Conservation (phyloP, 1,140 invertebrate genomes). For the Drosophila miranda region DNA sequence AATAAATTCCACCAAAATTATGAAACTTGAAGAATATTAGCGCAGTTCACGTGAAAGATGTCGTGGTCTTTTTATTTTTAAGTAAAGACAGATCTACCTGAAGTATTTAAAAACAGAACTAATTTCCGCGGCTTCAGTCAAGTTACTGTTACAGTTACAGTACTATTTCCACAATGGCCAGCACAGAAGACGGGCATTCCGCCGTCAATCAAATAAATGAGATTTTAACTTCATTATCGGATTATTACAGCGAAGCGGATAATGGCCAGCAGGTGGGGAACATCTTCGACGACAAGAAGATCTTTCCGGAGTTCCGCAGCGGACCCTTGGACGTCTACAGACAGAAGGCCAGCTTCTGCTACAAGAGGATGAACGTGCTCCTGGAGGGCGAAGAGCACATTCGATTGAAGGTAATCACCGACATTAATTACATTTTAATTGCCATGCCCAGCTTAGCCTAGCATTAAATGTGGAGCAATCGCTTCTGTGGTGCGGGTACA, state of each 20-base stretch:
- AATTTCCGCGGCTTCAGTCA: too few species aligned
- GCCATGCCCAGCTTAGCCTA: neutral
- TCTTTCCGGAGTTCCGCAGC: slow-evolving; percentile 85
- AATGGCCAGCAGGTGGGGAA: slow-evolving; percentile 35
- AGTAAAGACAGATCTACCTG: too few species aligned
- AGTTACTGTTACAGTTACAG: too few species aligned
- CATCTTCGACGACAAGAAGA: slow-evolving; percentile 72
- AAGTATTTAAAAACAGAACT: too few species aligned
- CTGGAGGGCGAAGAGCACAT: slow-evolving; percentile 86
- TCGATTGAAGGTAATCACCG: slow-evolving; percentile 84
- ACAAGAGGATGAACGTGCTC: slow-evolving; percentile 90
- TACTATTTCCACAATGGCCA: slow-evolving; percentile 17
- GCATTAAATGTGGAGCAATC: neutral
- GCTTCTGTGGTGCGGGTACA: slow-evolving; percentile 2
- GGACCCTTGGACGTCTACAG: slow-evolving; percentile 90
- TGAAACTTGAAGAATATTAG: too few species aligned
- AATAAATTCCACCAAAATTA: too few species aligned
- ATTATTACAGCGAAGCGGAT: slow-evolving; percentile 40
- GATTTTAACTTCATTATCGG: slow-evolving; percentile 19
- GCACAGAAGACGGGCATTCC: neutral
- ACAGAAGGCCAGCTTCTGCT: slow-evolving; percentile 90
- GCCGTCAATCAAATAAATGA: slow-evolving; percentile 14
- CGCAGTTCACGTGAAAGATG: too few species aligned
- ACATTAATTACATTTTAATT: slow-evolving; percentile 9
- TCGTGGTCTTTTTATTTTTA: too few species aligned